Evolutionary conservation across 1,140 invertebrate species (phyloP).

Genomic region (Bradynema listronoti): DNA sequence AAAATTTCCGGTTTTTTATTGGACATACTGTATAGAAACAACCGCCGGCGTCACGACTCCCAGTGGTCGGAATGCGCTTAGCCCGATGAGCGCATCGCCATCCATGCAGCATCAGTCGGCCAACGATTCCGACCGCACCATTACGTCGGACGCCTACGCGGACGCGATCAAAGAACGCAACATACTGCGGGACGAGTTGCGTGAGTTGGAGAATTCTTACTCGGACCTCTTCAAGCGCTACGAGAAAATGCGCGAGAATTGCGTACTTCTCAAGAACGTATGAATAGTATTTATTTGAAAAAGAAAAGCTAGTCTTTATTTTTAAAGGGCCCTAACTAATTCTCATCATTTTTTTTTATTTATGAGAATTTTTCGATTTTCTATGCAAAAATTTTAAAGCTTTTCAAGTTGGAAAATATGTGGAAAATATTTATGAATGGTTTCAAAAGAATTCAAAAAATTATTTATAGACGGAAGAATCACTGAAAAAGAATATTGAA

Average conservation of each 20-base stretch:
- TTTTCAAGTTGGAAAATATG: no score
- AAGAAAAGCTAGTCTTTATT: no score
- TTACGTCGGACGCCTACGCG: constrained; percentile 14
- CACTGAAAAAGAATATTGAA: constrained; percentile 20
- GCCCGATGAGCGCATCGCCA: no score
- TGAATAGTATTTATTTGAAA: constrained; percentile 8
- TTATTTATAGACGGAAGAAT: constrained; percentile 30
- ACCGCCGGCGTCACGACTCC: background rate
- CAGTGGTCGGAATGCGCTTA: constrained; percentile 1
- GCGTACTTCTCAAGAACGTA: constrained; percentile 24
- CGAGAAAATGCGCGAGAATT: constrained; percentile 20
- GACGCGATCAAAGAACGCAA: constrained; percentile 21
- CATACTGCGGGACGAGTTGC: constrained; percentile 17
- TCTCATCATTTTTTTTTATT: no score
- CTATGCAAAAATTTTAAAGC: no score
- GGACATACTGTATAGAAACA: no score
- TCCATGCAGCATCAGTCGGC: no score
- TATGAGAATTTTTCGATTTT: no score
- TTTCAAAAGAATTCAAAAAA: constrained; percentile 1
- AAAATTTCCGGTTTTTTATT: no score
- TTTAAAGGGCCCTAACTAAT: no score
- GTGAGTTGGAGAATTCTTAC: constrained; percentile 13
- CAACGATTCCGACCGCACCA: background rate
- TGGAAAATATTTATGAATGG: no score
- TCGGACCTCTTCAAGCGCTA: constrained; percentile 17